Evolutionary conservation across 2,888 invertebrate species (phyloP).

Genomic region (Fissipunctia ypsillon): DNA sequence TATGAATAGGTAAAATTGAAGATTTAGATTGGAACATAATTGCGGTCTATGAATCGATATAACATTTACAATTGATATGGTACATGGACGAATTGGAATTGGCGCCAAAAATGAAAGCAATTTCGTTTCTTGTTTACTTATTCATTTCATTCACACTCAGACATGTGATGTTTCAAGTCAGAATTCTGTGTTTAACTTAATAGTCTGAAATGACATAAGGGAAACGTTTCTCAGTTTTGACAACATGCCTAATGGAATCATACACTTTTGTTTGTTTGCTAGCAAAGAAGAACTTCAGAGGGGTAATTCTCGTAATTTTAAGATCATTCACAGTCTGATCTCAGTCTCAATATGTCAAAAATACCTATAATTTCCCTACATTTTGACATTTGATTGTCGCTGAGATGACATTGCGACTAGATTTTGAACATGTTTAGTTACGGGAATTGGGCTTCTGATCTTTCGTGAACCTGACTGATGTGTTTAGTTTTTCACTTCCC

Average conservation of each 20-base stretch:
- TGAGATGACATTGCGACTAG: too few relatives aligned
- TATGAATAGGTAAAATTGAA: slow-evolving; percentile 11
- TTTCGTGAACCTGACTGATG: slow-evolving; percentile 44
- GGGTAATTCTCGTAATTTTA: too few relatives aligned
- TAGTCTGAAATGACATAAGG: neutral
- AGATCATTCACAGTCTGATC: too few relatives aligned
- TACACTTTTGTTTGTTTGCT: slow-evolving; percentile 35
- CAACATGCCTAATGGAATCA: slow-evolving; percentile 20
- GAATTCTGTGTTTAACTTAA: neutral
- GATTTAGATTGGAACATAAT: slow-evolving; percentile 8
- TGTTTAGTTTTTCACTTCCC: slow-evolving; percentile 52
- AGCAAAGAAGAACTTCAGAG: neutral
- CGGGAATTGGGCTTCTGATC: too few relatives aligned
- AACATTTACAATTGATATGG: neutral
- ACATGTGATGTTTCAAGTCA: neutral
- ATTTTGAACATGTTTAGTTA: too few relatives aligned
- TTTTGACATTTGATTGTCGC: too few relatives aligned
- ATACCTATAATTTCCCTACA: too few relatives aligned
- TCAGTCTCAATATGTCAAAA: too few relatives aligned
- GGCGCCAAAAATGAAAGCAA: neutral
- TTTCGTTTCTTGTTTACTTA: neutral
- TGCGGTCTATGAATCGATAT: slow-evolving; percentile 15
- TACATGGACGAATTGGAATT: neutral
- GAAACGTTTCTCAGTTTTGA: slow-evolving; percentile 29
- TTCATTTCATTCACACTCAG: neutral